Base-by-base conservation (phyloP, 2,113 vertebrate species). In the Lasiurus cinereus region DNA sequence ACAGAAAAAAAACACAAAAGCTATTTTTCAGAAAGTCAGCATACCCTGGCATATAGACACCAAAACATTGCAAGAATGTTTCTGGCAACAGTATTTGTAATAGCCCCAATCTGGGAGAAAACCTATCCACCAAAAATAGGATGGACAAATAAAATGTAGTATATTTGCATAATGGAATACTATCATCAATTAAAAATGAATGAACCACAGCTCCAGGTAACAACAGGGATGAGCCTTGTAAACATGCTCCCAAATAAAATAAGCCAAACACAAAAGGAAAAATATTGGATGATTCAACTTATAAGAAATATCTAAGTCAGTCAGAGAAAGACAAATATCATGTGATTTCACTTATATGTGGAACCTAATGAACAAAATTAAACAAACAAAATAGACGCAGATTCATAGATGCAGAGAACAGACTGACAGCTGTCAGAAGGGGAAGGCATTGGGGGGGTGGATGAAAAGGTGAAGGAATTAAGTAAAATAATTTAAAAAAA, bases 11-110 rank as follows among this genome's bases (percentile, higher is more conserved):
- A 36, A 77, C 31, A 74, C 62, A 90, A 52, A 83, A 86, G 62
- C 22, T 36, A 48, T 33, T 83, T 79, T 88, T 76, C 59, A 85
- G 62, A 54, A 79, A 82, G 36, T 79, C 93, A 91, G 24, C 64
- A 72, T 33, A 66, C 6, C 12, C 11, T 69, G 52, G 64, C 31
- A 73, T 54, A 21, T 29, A 15, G 83, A 69, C 39, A 83, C 5
- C 8, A 8, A 78, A 70, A 62, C 6, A 33, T 72, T 67, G 21
- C n/a, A 62, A 46, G n/a, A 87, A 62, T 89, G 43, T 79, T 90
- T 22, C 43, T 66, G 67, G 24, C 1, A 76, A 66, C 54, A 46
- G 87, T 43, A 72, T 74, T 83, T 87, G 13, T 50, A 73, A 29
- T 67, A 59, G 22, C n/a, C 36, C 6, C 33, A 86, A 70, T 56